Conservation (phyloP, 2,113 vertebrate species). For the Heptranchias perlo region DNA sequence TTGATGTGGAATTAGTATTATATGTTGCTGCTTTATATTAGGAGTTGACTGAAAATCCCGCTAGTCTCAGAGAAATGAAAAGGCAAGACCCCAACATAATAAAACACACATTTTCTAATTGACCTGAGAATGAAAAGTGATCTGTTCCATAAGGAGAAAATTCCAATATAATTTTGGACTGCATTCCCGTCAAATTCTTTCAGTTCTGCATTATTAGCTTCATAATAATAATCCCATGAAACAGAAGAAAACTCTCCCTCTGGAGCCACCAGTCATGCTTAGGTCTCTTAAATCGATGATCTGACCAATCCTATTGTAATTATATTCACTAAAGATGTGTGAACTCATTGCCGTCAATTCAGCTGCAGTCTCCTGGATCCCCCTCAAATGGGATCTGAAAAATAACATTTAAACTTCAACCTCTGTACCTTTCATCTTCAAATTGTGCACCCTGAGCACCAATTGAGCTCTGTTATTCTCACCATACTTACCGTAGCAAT, state of each 20-base stretch:
- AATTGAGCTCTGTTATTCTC: background rate
- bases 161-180: conserved; percentile 25
- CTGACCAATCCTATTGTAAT: background rate
- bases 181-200: background rate
- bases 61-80: conserved; percentile 18
- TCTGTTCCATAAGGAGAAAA: conserved; percentile 32
- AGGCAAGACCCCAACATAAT: background rate
- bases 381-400: background rate
- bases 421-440: background rate
- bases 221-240: background rate
- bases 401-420: background rate
- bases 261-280: background rate
- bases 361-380: background rate
- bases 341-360: background rate
- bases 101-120: conserved; percentile 36
- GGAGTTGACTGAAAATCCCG: background rate
- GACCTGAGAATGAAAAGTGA: conserved; percentile 28
- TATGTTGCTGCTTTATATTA: background rate
- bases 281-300: background rate
- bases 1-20: background rate
- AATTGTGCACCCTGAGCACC: background rate
- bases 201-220: background rate
- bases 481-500: background rate
- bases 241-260: background rate
- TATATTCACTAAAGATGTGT: background rate